Evolutionary conservation across 2,797 vertebrate genomes (phyloP).

Genomic region (Peromyscus attwateri): DNA sequence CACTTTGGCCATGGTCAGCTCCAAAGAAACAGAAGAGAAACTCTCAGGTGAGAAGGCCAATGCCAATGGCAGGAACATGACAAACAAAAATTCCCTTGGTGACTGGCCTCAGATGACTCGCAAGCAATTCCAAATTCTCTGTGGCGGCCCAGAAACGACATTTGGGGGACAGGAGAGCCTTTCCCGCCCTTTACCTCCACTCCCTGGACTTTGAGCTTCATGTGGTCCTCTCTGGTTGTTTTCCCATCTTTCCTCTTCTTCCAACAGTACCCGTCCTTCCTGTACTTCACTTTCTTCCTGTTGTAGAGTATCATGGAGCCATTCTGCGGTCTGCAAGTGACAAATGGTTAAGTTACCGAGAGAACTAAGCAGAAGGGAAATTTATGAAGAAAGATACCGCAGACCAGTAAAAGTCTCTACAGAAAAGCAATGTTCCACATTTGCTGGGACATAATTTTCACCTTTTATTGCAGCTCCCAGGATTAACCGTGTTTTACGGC

Average conservation of each 20-base stretch:
- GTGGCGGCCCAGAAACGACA: accelerated
- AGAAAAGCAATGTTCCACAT: slow-evolving; percentile 76
- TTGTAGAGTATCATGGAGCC: slow-evolving; percentile 99
- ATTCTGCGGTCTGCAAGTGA: slow-evolving; percentile 97
- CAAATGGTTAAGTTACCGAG: slow-evolving; percentile 82
- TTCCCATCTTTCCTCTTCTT: slow-evolving; percentile 99
- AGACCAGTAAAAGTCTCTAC: slow-evolving; percentile 63
- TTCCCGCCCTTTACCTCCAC: slow-evolving; percentile 92
- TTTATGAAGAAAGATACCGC: slow-evolving; percentile 54
- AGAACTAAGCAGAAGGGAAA: slow-evolving; percentile 49
- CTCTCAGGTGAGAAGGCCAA: not conserved
- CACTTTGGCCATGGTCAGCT: not conserved
- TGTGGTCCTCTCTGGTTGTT: slow-evolving; percentile 99
- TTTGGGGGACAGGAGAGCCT: not conserved
- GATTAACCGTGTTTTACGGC: slow-evolving; percentile 78
- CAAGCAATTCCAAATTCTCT: not conserved
- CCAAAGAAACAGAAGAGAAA: not conserved
- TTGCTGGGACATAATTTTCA: slow-evolving; percentile 62
- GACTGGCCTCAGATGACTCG: not conserved
- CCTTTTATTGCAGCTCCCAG: slow-evolving; percentile 76
- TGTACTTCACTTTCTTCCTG: slow-evolving; percentile 99
- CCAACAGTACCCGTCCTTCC: slow-evolving; percentile 99
- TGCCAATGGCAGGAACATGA: not conserved
- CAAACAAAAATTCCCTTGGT: not conserved
- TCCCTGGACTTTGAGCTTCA: slow-evolving; percentile 99